Evolutionary conservation across 2,888 invertebrate genomes (phyloP), one percentile per base, ranked within the genome.

Genomic region (Elysia crispata): DNA sequence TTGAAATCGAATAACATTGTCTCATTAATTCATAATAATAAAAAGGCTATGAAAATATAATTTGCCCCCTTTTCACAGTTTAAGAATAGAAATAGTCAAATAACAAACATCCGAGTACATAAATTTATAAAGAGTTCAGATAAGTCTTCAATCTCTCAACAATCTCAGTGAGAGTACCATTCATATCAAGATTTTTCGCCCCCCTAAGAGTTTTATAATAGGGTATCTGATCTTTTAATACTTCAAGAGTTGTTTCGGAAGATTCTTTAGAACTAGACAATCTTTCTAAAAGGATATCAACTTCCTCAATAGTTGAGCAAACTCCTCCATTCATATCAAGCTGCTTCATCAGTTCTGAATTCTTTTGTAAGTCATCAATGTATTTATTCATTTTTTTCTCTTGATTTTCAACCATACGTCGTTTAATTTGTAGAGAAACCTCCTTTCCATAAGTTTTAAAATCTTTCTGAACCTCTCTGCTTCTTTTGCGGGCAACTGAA

Each of bases 131-230:
- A 18, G 23, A 28, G 30, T 66, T 66, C 1, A 66, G 28, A 25
- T 28, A 66, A 66, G 25, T 25, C 25, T 66, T 66, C 25, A 66
- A 28, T 66, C 66, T 66, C 23, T 25, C n/a, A n/a, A 66, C 25
- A 66, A 66, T 66, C 3, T 66, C 66, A 6, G 13, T 1, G 3
- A 66, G 28, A 66, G 15, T 25, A 13, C 66, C 66, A 28, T 23
- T 66, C 66, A 66, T 66, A 25, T n/a, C 13, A 1, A 66, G 28
- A 13, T 66, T 1, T 25, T 66, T 66, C 13, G 28, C 66, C 23
- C 30, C 28, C 30, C 13, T 66, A 8, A 66, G 18, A 6, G 30
- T 18, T 66, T 66, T 66, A 25, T 66, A 25, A 66, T 66, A 66
- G 3, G 3, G n/a, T 18, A 66, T 66, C 66, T 66, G 66, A 28